phyloP scores from a whole-genome alignment of 2,113 vertebrate genomes.

The Leptobrachium leishanense region DNA sequence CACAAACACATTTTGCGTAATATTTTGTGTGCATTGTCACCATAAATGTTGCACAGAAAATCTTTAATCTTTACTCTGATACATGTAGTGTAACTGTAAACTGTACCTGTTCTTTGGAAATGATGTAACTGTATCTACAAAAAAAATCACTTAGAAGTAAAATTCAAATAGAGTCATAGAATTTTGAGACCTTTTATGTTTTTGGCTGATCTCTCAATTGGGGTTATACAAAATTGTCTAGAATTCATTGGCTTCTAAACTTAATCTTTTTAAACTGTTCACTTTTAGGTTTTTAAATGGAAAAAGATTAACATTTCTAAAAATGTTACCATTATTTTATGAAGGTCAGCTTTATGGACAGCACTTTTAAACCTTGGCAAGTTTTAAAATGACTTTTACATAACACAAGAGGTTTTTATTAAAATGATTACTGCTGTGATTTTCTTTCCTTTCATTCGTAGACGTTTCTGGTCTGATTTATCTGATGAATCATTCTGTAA shows the following conservation, averaged over 20 bases:
- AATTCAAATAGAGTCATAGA: conserved; percentile 1
- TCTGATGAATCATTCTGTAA: too few species aligned
- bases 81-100: too few species aligned
- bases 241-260: background rate
- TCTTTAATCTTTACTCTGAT: too few species aligned
- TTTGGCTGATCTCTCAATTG: background rate
- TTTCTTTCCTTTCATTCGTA: too few species aligned
- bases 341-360: background rate
- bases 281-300: background rate
- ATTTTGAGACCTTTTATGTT: background rate
- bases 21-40: too few species aligned
- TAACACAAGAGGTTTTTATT: background rate
- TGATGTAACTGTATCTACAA: background rate
- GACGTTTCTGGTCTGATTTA: too few species aligned
- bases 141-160: conserved; percentile 18
- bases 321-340: conserved; percentile 11
- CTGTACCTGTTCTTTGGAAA: background rate
- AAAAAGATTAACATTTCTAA: conserved; percentile 11
- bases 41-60: too few species aligned
- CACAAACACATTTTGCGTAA: too few species aligned
- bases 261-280: conserved; percentile 6
- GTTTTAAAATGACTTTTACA: conserved; percentile 20
- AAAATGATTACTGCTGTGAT: too few species aligned
- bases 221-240: background rate
- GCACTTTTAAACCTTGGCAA: conserved; percentile 14